Base-by-base conservation (phyloP, 2,113 vertebrate genomes). In the Tenrec ecaudatus region DNA sequence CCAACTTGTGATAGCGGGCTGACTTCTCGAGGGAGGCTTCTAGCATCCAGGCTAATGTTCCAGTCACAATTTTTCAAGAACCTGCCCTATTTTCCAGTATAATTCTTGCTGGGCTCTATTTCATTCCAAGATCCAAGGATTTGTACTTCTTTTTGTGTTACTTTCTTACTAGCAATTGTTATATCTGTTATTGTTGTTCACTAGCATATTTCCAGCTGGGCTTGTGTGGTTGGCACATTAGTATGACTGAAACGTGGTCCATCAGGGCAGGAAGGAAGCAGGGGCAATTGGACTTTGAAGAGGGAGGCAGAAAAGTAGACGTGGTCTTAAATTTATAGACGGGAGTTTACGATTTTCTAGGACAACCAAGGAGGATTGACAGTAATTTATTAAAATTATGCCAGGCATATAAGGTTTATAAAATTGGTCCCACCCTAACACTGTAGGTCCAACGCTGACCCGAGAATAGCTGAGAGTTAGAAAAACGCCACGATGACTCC, bases 181-280 rank as follows among this genome's bases (percentile, higher is more conserved):
- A 57, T 89, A 38, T 89, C 31, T 89, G 15, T 87, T 93, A 31
- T 80, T 93, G 43, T 80, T 93, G 87, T 92, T 87, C 91, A 14
- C 62, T 79, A 36, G 22, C 53, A 20, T 58, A 29, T 40, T 22
- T 6, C 89, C 31, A 12, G 8, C 8, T 68, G 60, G 57, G 27
- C 84, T 89, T n/a, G 23, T 80, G 2, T 16, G 14, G 2, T 43
- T 77, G n/a, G 62, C 29, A 64, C 12, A 82, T 25, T 71, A 86
- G 0, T 19, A 33, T 80, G 88, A 88, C 29, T 82, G 53, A 95
- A 71, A 69, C 33, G 29, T 71, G 22, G 29, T 79, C 88, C 2
- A 16, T 60, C 53, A 93, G 43, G 53, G 58, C 38, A 84, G 38
- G 27, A 40, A 87, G 16, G 86, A 43, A 82, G n/a, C 20, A 96